These are phyloP conservation scores for Drosophila peninsularis DNA, from an alignment of 2,888 invertebrate species.

Conservation along the genomic window DNA sequence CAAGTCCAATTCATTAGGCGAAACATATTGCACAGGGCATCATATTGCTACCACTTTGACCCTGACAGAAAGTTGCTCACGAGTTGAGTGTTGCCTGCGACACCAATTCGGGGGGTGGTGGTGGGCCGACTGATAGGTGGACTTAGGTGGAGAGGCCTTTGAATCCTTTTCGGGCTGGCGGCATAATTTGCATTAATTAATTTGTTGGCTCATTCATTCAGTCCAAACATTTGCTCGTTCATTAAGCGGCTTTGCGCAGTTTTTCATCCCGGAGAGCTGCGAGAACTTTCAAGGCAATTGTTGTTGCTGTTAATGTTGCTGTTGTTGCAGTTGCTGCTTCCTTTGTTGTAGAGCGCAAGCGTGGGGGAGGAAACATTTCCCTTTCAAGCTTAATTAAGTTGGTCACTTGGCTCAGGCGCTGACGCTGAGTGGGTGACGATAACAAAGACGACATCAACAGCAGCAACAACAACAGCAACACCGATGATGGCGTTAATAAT, in stretches of 20 bases:
- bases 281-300: neutral
- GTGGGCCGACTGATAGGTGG: slow-evolving; percentile 20
- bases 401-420: slow-evolving; percentile 75
- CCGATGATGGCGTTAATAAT: slow-evolving; percentile 56
- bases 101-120: neutral
- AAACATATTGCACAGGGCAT: slow-evolving; percentile 1
- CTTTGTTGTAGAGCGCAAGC: slow-evolving; percentile 26
- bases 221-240: slow-evolving; percentile 65
- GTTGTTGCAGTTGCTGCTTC: slow-evolving; percentile 21
- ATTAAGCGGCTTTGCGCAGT: slow-evolving; percentile 64
- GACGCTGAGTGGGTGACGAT: slow-evolving; percentile 74
- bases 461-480: slow-evolving; percentile 15
- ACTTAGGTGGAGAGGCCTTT: slow-evolving; percentile 8
- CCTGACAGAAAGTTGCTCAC: neutral
- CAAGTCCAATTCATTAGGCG: neutral
- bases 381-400: slow-evolving; percentile 80
- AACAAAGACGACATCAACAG: slow-evolving; percentile 39
- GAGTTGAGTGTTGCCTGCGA: slow-evolving; percentile 24
- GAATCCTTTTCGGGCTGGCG: slow-evolving; percentile 16
- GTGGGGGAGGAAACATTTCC: slow-evolving; percentile 77
- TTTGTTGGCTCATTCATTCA: slow-evolving; percentile 67
- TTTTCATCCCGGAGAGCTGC: slow-evolving; percentile 39
- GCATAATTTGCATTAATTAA: slow-evolving; percentile 76
- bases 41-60: neutral
- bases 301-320: slow-evolving; percentile 14